Evolutionary conservation across 1,140 invertebrate species (phyloP).

Genomic region (Physella acuta): DNA sequence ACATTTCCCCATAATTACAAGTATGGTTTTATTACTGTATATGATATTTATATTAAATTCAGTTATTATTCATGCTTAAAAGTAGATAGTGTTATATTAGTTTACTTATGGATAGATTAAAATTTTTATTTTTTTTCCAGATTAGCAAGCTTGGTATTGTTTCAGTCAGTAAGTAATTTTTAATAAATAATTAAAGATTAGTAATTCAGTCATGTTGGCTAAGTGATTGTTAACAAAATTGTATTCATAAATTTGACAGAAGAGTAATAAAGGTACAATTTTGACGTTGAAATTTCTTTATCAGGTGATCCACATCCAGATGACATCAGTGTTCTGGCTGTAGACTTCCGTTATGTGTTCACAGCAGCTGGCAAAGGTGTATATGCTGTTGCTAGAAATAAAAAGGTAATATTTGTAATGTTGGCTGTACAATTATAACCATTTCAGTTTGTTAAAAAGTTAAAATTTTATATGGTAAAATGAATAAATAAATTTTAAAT

Average conservation of each 20-base stretch:
- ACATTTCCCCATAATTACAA: background rate
- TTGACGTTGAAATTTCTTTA: constrained; percentile 1
- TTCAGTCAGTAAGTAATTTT: constrained; percentile 72
- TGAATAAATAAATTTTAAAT: background rate
- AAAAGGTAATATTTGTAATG: constrained; percentile 65
- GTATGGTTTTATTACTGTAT: background rate
- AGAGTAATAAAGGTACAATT: background rate
- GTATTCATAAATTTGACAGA: background rate
- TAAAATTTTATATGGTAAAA: background rate
- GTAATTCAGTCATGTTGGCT: background rate
- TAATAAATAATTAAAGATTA: background rate
- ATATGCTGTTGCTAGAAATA: constrained; percentile 84
- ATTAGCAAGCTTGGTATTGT: constrained; percentile 79
- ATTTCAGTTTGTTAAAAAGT: no score
- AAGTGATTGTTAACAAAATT: background rate
- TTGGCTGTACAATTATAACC: no score
- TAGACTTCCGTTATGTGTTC: constrained; percentile 80
- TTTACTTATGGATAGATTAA: background rate
- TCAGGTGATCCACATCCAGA: constrained; percentile 68
- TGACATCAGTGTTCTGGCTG: constrained; percentile 80
- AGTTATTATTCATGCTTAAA: background rate
- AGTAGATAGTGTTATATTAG: background rate
- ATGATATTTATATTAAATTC: background rate
- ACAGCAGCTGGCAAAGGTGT: constrained; percentile 76
- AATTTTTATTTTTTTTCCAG: constrained; percentile 47